Conservation (phyloP, 2,113 vertebrate species). For the Neolamprologus kungweensis region DNA sequence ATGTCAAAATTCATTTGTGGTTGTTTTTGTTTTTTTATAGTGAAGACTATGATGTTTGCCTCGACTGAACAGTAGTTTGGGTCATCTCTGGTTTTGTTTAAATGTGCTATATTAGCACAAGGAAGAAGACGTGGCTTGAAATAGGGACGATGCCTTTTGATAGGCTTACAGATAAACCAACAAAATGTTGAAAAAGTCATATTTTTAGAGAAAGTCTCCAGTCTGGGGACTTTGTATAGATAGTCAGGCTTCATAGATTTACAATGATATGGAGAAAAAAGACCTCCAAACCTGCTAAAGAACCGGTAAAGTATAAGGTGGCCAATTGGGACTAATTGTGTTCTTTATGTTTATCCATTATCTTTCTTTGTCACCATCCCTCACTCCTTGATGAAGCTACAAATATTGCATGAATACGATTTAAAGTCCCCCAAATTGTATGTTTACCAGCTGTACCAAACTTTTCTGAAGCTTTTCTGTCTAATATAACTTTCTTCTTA, state of each 20-base stretch:
- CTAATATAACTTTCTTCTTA: background rate
- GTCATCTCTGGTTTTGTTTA: background rate
- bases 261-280: background rate
- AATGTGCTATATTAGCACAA: background rate
- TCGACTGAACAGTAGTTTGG: background rate
- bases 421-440: background rate
- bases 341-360: background rate
- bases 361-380: background rate
- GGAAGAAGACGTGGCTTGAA: background rate
- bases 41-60: background rate
- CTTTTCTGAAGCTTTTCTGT: background rate
- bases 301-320: background rate
- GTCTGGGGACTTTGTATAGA: background rate
- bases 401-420: background rate
- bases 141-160: rapidly evolving
- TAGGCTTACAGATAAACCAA: background rate
- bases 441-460: rapidly evolving
- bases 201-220: background rate
- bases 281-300: background rate
- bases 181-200: rapidly evolving
- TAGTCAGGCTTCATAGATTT: rapidly evolving
- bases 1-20: background rate
- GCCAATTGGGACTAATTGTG: background rate
- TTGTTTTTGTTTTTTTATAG: background rate
- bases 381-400: background rate